A percentile compares a stretch with the other conserved stretches of the same genome.
phyloP scores from a whole-genome alignment of 2,888 invertebrate genomes.

The Microctonus brassicae region DNA sequence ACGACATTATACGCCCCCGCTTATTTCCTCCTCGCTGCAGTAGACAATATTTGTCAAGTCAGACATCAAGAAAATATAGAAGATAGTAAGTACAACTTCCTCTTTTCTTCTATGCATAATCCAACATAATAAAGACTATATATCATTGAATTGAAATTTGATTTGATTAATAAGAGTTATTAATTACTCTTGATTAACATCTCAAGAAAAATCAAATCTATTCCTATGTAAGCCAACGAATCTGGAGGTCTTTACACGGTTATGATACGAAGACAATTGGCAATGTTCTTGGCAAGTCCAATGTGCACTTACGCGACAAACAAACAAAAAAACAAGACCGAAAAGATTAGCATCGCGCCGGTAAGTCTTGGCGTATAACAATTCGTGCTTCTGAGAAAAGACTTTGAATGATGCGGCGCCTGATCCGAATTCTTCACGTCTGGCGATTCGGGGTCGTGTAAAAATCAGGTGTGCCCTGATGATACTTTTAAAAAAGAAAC shows the following conservation, averaged over 20 bases:
- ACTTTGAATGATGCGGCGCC: slow-evolving; percentile 30
- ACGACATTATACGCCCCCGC: not conserved
- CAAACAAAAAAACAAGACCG: not conserved
- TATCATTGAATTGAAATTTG: not conserved
- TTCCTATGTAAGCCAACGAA: slow-evolving; percentile 27
- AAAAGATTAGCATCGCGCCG: slow-evolving; percentile 1
- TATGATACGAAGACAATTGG: slow-evolving; percentile 25
- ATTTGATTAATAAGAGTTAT: not conserved
- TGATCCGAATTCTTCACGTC: slow-evolving; percentile 43
- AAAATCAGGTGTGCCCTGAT: slow-evolving; percentile 4
- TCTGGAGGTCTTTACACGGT: slow-evolving; percentile 1
- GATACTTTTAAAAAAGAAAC: not conserved
- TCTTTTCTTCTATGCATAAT: not conserved
- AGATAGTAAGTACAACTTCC: no score
- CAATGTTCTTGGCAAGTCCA: slow-evolving; percentile 29
- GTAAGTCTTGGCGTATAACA: slow-evolving; percentile 12
- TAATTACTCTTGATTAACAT: not conserved
- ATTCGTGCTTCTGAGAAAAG: slow-evolving; percentile 20
- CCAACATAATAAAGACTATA: not conserved
- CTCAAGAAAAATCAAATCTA: no score
- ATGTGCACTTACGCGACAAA: slow-evolving; percentile 27
- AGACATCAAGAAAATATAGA: not conserved
- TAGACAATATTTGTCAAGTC: not conserved
- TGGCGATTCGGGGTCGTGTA: slow-evolving; percentile 36
- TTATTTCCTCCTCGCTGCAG: not conserved